Base-by-base conservation (phyloP, 2,113 vertebrate species). In the Neodon shergylaensis region DNA sequence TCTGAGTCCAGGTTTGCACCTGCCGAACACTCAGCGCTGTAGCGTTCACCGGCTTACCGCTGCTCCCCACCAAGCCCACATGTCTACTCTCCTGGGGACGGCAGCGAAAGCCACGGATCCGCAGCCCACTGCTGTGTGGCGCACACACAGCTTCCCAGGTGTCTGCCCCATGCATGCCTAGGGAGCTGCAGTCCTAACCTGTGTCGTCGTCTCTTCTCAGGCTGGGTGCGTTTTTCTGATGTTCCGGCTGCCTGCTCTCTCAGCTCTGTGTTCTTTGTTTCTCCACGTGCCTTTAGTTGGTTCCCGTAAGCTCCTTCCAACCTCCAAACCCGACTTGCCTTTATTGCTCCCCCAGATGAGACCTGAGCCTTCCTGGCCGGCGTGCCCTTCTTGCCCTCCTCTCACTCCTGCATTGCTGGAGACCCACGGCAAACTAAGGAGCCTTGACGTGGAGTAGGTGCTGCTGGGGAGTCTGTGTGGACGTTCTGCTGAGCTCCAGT, bases 1-100 rank as follows among this genome's bases (percentile, higher is more conserved):
- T 13, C 66, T 47, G 58, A 83, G 52, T 89, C 26, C 24, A 31
- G 58, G 33, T 63, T 28, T 11, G 24, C 22, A 54, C 49, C 9
- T 85, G 0, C 24, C 39, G 0, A 26, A 52, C 36, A 19, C 65
- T n/a, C 5, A 3, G 10, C 3, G 22, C 72, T 58, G 9, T 0
- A n/a, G 65, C 22, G 1, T 49, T 58, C 61, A 7, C 36, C 84
- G 58, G 73, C 79, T 21, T 28, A 19, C 33, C 13, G 0, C 68
- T 49, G 24, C 52, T 44, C 54, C 47, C 49, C 28, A 36, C 70
- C 39, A 21, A 52, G n/a, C 79, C 33, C 31, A 16, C 6, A 11
- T 47, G 21, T 4, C 73, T 28, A 13, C 14, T 7, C 47, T 76
- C 33, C 49, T 65, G 17, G 90, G 44, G 21, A 33, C 11, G 14